A percentile compares a stretch with the other conserved stretches of the same genome.
Evolutionary conservation across 2,888 invertebrate species (phyloP).

Genomic region (Actias luna): DNA sequence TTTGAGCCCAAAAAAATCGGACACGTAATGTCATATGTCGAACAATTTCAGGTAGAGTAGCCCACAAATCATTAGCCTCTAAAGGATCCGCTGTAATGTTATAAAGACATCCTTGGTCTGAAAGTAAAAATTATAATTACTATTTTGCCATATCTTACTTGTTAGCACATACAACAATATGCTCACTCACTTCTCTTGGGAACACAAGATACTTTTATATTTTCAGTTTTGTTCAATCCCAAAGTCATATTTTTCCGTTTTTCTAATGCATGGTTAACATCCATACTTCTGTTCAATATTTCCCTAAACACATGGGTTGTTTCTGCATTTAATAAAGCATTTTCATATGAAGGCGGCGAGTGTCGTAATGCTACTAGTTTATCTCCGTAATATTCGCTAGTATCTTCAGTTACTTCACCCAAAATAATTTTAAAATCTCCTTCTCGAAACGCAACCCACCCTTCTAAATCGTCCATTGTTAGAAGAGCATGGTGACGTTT

Average conservation of each 20-base stretch:
- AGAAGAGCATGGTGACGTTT: slow-evolving; percentile 72
- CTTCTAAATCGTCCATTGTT: slow-evolving; percentile 72
- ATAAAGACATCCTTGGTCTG: slow-evolving; percentile 54
- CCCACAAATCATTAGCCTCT: slow-evolving; percentile 50
- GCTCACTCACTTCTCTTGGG: slow-evolving; percentile 42
- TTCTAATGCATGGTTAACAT: slow-evolving; percentile 32
- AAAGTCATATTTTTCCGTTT: slow-evolving; percentile 38
- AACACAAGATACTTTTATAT: slow-evolving; percentile 35
- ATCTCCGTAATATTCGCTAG: slow-evolving; percentile 39
- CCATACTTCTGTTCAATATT: slow-evolving; percentile 35
- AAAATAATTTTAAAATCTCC: slow-evolving; percentile 53
- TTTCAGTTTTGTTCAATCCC: slow-evolving; percentile 13
- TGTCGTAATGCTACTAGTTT: slow-evolving; percentile 34
- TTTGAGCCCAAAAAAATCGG: slow-evolving; percentile 42
- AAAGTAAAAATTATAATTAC: slow-evolving; percentile 1
- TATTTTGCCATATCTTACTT: neutral
- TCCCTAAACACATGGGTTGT: slow-evolving; percentile 43
- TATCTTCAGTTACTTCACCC: slow-evolving; percentile 36
- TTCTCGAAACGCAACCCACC: slow-evolving; percentile 56
- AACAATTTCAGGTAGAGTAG: slow-evolving; percentile 39
- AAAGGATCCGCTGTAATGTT: slow-evolving; percentile 48
- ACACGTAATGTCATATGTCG: slow-evolving; percentile 41
- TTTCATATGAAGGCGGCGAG: slow-evolving; percentile 39
- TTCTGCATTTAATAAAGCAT: slow-evolving; percentile 40
- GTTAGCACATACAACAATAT: slow-evolving; percentile 7